phyloP scores from a whole-genome alignment of 2,888 invertebrate species.

The Dicyrtoma fusca region DNA sequence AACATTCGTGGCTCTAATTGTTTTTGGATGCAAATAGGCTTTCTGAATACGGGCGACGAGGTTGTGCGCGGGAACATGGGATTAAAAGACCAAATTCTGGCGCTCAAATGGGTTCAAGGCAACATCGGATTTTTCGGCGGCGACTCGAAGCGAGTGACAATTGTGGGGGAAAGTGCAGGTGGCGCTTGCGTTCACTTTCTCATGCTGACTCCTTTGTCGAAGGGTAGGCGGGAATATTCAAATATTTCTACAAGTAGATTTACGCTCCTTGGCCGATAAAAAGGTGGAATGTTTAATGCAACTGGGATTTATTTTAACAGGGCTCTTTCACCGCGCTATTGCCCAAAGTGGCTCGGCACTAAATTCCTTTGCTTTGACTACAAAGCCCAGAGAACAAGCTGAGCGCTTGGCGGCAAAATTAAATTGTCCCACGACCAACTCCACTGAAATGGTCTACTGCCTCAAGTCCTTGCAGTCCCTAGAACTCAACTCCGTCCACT shows the following conservation, averaged over 20 bases:
- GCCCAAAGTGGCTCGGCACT: slow-evolving; percentile 40
- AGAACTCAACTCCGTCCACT: slow-evolving; percentile 16
- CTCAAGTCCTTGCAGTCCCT: slow-evolving; percentile 35
- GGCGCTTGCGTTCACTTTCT: slow-evolving; percentile 16
- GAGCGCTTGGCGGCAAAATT: slow-evolving; percentile 28
- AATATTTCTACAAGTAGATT: no score
- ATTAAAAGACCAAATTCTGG: slow-evolving; percentile 20
- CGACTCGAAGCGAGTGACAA: slow-evolving; percentile 12
- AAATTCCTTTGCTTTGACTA: slow-evolving; percentile 44
- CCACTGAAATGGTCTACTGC: slow-evolving; percentile 36
- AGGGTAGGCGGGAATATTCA: not conserved
- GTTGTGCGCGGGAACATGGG: slow-evolving; percentile 37
- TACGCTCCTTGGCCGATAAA: no score
- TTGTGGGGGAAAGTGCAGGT: slow-evolving; percentile 35
- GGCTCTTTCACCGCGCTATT: slow-evolving; percentile 16
- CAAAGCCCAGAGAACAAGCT: slow-evolving; percentile 41
- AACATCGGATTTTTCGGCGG: slow-evolving; percentile 35
- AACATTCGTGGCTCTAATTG: no score
- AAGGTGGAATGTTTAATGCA: no score
- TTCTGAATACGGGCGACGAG: slow-evolving; percentile 40
- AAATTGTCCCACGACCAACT: slow-evolving; percentile 36
- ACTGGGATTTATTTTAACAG: not conserved
- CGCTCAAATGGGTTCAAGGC: slow-evolving; percentile 18
- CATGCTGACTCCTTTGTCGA: slow-evolving; percentile 11
- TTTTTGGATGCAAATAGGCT: no score